These are phyloP conservation scores for Anabacerthia variegaticeps DNA, from an alignment of 2,797 vertebrate species.

Conservation along the genomic window DNA sequence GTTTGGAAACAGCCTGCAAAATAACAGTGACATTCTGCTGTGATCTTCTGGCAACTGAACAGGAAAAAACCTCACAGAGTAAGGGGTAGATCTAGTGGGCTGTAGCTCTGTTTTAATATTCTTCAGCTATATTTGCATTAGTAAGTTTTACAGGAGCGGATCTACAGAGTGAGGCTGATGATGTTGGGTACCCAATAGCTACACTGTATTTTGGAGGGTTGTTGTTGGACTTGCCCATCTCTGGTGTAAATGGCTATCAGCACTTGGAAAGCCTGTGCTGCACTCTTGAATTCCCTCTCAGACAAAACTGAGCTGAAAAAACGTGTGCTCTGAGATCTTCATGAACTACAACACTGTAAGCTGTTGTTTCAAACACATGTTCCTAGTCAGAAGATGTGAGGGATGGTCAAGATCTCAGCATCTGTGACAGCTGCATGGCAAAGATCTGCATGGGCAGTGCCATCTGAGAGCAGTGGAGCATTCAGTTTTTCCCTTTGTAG, in stretches of 20 bases:
- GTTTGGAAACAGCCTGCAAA: neutral
- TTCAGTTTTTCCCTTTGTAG: neutral
- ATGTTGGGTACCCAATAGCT: neutral
- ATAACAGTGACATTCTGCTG: neutral
- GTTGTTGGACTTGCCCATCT: neutral
- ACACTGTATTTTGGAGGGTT: neutral
- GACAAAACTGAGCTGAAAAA: neutral
- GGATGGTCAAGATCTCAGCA: neutral
- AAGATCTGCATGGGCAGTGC: neutral
- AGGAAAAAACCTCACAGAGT: neutral
- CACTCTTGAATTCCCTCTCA: neutral
- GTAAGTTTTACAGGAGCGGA: neutral
- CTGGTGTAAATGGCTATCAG: neutral
- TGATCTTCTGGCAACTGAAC: neutral
- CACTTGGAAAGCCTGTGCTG: neutral
- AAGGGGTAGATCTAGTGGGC: neutral
- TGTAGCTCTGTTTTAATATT: neutral
- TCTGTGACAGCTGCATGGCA: neutral
- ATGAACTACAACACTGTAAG: neutral
- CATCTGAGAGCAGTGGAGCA: accelerated
- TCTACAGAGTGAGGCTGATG: neutral
- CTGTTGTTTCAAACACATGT: neutral
- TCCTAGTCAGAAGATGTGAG: neutral
- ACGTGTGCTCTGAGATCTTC: neutral
- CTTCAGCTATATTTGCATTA: neutral